Conservation (phyloP, 2,113 vertebrate species). For the Pagrus major region DNA sequence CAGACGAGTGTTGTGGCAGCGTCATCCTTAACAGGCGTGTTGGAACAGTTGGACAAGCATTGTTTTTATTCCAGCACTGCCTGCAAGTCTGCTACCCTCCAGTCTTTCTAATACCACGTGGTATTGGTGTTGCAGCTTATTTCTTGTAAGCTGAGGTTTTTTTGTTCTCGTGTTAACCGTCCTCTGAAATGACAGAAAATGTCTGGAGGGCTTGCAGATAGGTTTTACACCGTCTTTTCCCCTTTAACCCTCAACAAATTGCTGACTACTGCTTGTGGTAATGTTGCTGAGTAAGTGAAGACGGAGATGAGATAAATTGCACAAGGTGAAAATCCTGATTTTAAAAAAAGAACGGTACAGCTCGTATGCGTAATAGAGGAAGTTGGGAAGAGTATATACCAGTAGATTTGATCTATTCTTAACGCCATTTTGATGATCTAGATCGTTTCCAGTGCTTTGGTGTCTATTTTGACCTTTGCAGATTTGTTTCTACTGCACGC, state of each 20-base stretch:
- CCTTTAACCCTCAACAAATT: constrained; percentile 9
- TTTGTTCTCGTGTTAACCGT: not conserved
- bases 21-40: constrained; percentile 21
- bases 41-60: constrained; percentile 38
- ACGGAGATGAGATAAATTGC: constrained; percentile 20
- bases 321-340: constrained; percentile 1
- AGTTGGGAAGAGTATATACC: not conserved
- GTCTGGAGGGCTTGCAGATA: not conserved
- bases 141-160: not conserved
- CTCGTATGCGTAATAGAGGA: not conserved
- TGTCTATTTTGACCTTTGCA: not conserved
- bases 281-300: constrained; percentile 50
- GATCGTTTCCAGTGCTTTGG: not conserved
- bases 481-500: too few relatives aligned
- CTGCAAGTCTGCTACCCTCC: constrained; percentile 44
- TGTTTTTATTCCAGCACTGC: constrained; percentile 49
- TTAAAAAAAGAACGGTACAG: not conserved
- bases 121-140: constrained; percentile 21
- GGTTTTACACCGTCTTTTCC: not conserved
- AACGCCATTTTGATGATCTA: not conserved
- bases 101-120: constrained; percentile 29
- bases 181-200: constrained; percentile 16
- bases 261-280: constrained; percentile 39
- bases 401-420: not conserved
- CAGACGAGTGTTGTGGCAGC: constrained; percentile 16